A percentile compares a stretch with the other conserved stretches of the same genome.
Evolutionary conservation across 2,113 vertebrate genomes (phyloP).

Genomic region (Emydocephalus ijimae): DNA sequence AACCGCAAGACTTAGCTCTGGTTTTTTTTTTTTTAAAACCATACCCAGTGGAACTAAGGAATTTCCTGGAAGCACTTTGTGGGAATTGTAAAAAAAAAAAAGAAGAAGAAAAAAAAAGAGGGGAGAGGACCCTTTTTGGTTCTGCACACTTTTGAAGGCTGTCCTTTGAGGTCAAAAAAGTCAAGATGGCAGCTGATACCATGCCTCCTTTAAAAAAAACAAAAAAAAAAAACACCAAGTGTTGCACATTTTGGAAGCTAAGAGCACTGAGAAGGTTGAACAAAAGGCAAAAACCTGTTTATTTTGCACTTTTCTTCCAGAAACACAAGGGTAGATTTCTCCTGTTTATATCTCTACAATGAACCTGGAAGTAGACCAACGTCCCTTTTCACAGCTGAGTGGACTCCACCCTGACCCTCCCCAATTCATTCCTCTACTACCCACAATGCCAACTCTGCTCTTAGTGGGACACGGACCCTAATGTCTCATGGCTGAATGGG

Average conservation of each 20-base stretch:
- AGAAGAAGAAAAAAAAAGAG: too few species aligned
- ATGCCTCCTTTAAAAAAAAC: too few species aligned
- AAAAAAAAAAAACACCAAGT: neutral
- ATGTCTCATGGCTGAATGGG: neutral
- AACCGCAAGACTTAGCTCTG: neutral
- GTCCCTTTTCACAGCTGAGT: neutral
- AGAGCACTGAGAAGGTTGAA: neutral
- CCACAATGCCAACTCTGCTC: neutral
- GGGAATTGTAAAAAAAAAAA: neutral
- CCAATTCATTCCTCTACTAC: neutral
- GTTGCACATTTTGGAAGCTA: rapidly evolving
- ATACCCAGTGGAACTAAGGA: neutral
- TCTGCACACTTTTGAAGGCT: too few species aligned
- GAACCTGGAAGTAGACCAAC: neutral
- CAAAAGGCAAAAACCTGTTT: neutral
- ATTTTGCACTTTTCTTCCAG: neutral
- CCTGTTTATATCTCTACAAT: neutral
- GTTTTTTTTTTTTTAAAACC: neutral
- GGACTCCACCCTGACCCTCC: neutral
- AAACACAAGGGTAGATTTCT: neutral
- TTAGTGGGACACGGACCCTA: neutral
- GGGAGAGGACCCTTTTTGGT: too few species aligned
- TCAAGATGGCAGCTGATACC: neutral
- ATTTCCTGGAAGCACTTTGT: neutral
- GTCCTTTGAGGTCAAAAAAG: neutral